phyloP scores from a whole-genome alignment of 2,113 vertebrate species.

The Centropus unirufus region DNA sequence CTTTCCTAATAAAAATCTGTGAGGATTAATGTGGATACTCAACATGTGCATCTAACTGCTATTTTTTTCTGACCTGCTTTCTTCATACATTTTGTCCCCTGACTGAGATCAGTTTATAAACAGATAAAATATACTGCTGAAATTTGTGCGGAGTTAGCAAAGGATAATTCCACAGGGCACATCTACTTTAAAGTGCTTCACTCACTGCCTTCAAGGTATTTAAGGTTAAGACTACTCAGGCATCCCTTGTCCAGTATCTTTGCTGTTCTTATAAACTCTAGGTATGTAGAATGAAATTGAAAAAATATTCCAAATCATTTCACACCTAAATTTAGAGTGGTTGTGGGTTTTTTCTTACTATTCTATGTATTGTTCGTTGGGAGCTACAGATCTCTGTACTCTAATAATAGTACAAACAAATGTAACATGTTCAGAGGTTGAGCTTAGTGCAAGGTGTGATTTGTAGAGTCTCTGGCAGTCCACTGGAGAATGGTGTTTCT shows the following conservation, averaged over 20 bases:
- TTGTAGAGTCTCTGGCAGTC: not conserved
- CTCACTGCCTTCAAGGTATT: not conserved
- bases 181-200: not conserved
- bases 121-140: not conserved
- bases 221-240: not conserved
- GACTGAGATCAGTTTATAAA: not conserved
- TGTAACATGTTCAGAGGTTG: not conserved
- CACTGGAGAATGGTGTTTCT: not conserved
- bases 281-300: not conserved
- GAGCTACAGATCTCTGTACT: not conserved
- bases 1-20: not conserved
- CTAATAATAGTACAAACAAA: not conserved
- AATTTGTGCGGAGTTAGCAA: not conserved
- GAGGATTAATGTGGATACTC: not conserved
- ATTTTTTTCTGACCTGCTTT: not conserved
- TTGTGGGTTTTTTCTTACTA: not conserved
- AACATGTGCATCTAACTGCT: not conserved
- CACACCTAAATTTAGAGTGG: not conserved
- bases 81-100: not conserved
- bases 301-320: not conserved
- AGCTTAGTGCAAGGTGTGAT: not conserved
- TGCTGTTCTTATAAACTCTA: not conserved
- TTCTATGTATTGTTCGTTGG: not conserved
- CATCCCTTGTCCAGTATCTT: not conserved
- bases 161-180: not conserved